Evolutionary conservation across 2,797 vertebrate species (phyloP).

Genomic region (Aplochiton taeniatus): DNA sequence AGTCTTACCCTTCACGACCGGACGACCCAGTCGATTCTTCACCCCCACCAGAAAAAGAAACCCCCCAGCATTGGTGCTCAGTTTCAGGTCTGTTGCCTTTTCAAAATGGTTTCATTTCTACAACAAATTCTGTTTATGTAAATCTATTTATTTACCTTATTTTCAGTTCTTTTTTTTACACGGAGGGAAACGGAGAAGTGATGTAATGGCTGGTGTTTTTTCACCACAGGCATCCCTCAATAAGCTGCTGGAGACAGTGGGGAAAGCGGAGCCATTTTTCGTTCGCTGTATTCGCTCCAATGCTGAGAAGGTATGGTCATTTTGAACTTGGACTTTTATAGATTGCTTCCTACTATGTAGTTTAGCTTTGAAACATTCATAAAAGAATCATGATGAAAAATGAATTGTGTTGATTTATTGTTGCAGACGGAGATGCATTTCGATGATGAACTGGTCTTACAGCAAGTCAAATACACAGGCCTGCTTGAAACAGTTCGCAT

Average conservation of each 20-base stretch:
- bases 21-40: conserved; percentile 83
- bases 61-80: conserved; percentile 85
- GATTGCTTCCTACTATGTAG: too few species aligned
- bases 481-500: conserved; percentile 89
- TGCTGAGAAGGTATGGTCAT: conserved; percentile 81
- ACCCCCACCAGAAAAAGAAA: conserved; percentile 83
- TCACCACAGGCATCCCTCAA: conserved; percentile 82
- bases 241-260: conserved; percentile 84
- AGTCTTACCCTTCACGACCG: conserved; percentile 83
- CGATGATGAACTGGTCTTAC: conserved; percentile 85
- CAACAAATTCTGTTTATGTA: background rate
- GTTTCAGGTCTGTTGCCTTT: conserved; percentile 83
- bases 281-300: conserved; percentile 94
- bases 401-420: background rate
- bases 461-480: conserved; percentile 86
- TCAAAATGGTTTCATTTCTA: conserved; percentile 25
- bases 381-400: too few species aligned
- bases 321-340: background rate
- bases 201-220: background rate
- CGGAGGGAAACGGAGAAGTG: too few species aligned
- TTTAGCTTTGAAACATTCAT: too few species aligned
- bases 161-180: too few species aligned
- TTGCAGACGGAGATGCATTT: conserved; percentile 87
- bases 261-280: conserved; percentile 89
- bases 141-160: too few species aligned